Base-by-base conservation (phyloP, 92 coral and sea anemone species). In the Desmophyllum pertusum region DNA sequence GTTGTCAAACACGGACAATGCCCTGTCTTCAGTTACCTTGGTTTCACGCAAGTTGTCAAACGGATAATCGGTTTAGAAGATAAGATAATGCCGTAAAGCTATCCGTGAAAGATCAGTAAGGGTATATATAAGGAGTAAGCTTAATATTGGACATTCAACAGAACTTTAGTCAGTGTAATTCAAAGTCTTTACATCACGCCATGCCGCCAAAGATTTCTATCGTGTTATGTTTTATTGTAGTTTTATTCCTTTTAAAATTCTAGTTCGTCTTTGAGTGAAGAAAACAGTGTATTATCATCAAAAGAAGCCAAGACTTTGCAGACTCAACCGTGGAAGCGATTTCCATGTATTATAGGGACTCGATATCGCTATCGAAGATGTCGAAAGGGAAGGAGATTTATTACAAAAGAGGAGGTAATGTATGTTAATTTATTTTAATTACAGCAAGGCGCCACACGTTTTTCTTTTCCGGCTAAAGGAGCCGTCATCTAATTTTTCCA, bases 281-380 rank as follows among this genome's bases (percentile, higher is more conserved):
- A 68, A 37, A 31, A 57, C 8, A 19, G 38, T 7, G 27, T 17
- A 43, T 41, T 27, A 23, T 65, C 43, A 31, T 37, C 83, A 33
- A 17, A 52, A 63, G 69, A 79, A 50, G 36, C 75, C 29, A 13
- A n/a, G 41, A 27, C 3, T 62, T 67, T 11, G 13, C 73, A 36
- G 43, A 18, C 39, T 17, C 64, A 19, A 40, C 45, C 50, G 36
- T 35, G 74, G 65, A 80, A 80, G 66, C 76, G 84, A 3, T 45
- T 27, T 35, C 37, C 52, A 6, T 80, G 84, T 50, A 29, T 80
- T 5, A 23, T 80, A 8, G 84, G 84, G 7, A 25, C 67, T 1
- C 76, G 84, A 15, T 80, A 39, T 14, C 57, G 84, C 2, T 23
- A 15, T 5, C 39, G 48, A 48, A 48, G 76, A 48, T 80, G 84